Evolutionary conservation across 2,113 vertebrate genomes (phyloP).

Genomic region (Reinhardtius hippoglossoides): DNA sequence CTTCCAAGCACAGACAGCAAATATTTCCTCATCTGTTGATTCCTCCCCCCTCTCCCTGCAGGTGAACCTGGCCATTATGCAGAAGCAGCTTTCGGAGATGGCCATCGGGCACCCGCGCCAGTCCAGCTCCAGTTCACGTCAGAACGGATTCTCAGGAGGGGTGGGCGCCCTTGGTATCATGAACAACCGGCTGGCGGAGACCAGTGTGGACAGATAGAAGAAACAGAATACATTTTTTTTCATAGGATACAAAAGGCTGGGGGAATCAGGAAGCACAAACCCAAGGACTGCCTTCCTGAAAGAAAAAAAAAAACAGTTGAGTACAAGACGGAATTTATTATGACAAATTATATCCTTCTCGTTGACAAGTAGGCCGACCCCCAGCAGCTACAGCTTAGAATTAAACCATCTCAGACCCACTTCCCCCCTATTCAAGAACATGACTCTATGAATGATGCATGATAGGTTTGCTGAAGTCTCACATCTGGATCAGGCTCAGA

Average conservation of each 20-base stretch:
- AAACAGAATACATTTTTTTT: not conserved
- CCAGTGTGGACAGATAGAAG: constrained; percentile 90
- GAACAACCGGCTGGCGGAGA: constrained; percentile 97
- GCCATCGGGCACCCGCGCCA: constrained; percentile 88
- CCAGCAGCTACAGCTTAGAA: not conserved
- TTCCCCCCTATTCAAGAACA: constrained; percentile 21
- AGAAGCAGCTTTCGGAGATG: constrained; percentile 94
- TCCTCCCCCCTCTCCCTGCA: constrained; percentile 21
- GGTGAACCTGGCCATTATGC: constrained; percentile 93
- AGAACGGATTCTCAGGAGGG: constrained; percentile 92
- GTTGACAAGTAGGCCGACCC: not conserved
- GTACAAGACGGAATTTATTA: constrained; percentile 21
- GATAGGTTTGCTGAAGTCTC: constrained; percentile 40
- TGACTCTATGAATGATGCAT: constrained; percentile 39
- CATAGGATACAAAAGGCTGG: constrained; percentile 7
- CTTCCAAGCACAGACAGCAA: not conserved
- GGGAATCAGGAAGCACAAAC: constrained; percentile 5
- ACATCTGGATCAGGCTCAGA: constrained; percentile 59
- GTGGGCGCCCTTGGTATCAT: constrained; percentile 96
- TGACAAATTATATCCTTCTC: constrained; percentile 1
- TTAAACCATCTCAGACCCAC: constrained; percentile 9
- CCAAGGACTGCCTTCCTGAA: not conserved
- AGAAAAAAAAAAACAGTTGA: not conserved
- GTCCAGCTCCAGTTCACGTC: constrained; percentile 76
- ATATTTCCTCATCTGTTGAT: constrained; percentile 5